phyloP scores from a whole-genome alignment of 2,113 vertebrate species.

The Larimichthys crocea region DNA sequence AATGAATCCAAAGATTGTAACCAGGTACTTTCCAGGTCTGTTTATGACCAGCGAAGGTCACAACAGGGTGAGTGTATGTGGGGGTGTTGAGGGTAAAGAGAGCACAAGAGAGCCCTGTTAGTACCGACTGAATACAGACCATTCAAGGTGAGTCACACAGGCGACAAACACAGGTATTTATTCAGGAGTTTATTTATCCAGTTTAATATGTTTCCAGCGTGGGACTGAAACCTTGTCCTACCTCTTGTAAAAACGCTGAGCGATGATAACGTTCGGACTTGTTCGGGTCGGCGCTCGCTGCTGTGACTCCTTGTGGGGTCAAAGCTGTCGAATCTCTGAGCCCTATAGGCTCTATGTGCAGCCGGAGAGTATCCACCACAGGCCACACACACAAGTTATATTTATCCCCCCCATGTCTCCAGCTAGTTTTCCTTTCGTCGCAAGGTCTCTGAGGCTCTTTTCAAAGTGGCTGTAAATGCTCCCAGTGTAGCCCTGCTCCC shows the following conservation, averaged over 20 bases:
- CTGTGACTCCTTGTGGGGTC: constrained; percentile 49
- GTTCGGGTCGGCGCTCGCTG: not conserved
- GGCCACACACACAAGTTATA: constrained; percentile 68
- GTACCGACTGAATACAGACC: constrained; percentile 26
- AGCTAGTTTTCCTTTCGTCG: constrained; percentile 64
- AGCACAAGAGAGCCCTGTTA: constrained; percentile 61
- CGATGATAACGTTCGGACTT: constrained; percentile 39
- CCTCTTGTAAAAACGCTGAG: constrained; percentile 41
- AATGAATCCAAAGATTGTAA: constrained; percentile 13
- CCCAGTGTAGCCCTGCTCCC: constrained; percentile 44
- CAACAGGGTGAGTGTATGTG: constrained; percentile 29
- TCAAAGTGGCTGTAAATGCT: constrained; percentile 73
- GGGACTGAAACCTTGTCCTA: constrained; percentile 24
- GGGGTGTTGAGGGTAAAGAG: not conserved
- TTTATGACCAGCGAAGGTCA: constrained; percentile 29
- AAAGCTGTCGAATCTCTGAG: constrained; percentile 25
- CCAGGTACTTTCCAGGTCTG: constrained; percentile 36
- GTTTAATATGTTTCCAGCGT: constrained; percentile 29
- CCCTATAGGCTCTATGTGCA: not conserved
- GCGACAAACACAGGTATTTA: constrained; percentile 54
- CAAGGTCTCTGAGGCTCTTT: constrained; percentile 65
- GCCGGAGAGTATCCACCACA: constrained; percentile 41
- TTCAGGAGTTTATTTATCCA: constrained; percentile 47
- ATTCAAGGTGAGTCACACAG: constrained; percentile 50
- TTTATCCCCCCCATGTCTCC: constrained; percentile 60